Conservation (phyloP, 2,888 invertebrate species). For the Troides oblongomaculatus region DNA sequence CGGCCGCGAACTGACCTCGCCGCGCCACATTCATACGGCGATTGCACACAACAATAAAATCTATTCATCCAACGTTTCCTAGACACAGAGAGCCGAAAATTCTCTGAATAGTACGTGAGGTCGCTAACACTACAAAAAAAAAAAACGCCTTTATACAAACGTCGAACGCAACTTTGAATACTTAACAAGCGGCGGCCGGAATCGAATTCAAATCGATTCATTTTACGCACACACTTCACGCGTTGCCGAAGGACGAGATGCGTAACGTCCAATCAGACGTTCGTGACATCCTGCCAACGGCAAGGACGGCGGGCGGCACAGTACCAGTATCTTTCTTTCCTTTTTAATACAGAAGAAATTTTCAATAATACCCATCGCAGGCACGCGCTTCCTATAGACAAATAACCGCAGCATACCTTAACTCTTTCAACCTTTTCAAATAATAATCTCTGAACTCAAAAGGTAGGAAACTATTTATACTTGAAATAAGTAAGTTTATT, state of each 20-base stretch:
- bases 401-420: too few species aligned
- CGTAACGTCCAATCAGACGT: conserved; percentile 37
- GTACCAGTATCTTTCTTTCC: too few species aligned
- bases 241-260: conserved; percentile 56
- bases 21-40: conserved; percentile 34
- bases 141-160: conserved; percentile 67
- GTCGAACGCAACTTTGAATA: conserved; percentile 59
- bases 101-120: conserved; percentile 37
- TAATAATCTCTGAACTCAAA: too few species aligned
- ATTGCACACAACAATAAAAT: conserved; percentile 21
- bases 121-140: conserved; percentile 68
- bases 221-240: conserved; percentile 55
- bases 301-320: too few species aligned
- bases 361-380: too few species aligned
- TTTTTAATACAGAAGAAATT: too few species aligned
- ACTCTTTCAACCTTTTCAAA: too few species aligned
- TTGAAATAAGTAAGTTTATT: too few species aligned
- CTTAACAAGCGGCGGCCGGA: conserved; percentile 56
- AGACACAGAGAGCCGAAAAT: conserved; percentile 29
- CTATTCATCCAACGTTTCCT: conserved; percentile 20
- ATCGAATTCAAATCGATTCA: conserved; percentile 62
- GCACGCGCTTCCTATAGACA: too few species aligned
- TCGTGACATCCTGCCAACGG: conserved; percentile 45
- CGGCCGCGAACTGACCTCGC: conserved; percentile 40
- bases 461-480: too few species aligned